Base-by-base conservation (phyloP, 2,888 invertebrate species). In the Orthonychiurus folsomi region DNA sequence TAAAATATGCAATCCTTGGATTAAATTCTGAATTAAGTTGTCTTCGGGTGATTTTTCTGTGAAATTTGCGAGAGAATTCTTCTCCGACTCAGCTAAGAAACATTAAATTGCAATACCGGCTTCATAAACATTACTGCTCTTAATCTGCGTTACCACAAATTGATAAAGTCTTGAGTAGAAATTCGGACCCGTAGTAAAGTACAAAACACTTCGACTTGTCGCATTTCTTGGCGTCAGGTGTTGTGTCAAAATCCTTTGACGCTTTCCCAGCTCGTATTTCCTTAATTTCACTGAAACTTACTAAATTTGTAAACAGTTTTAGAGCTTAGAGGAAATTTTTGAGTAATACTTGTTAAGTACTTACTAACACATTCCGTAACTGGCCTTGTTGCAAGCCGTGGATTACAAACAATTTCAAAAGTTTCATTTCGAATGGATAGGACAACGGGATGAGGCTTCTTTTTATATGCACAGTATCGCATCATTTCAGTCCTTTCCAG, bases 241-340 rank as follows among this genome's bases (percentile, higher is more conserved):
- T 85, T 73, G 88, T 85, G 66, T 94, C 93, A 79, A 95, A 95
- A 75, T 93, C 92, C 77, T 88, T 89, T 0, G 91, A 90, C 72
- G 81, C 84, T 76, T 91, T 93, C 3, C 94, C 94, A 28, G 85
- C 76, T 50, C 94, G 82, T 50, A 96, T 85, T 79, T 95, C 94
- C 77, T 91, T 92, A 9, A 95, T 86, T 77, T 93, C 89, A 37
- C 37, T 15, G 15, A 37, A 9, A 15, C 37, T 37, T 5, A 37
- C 37, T 37, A 37, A 9, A 37, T 5, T 37, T 37, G 15, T 9
- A 37, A 37, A 37, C 5, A 9, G 5, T 9, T 9, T 37, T 37
- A 37, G 37, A 37, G 15, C 5, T 37, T 9, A 37, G n/a, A n/a
- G n/a, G n/a, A n/a, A n/a, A n/a, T n/a, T n/a, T n/a, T n/a, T n/a